Conservation (phyloP, 1,140 invertebrate species). For the Micrasema longulum region DNA sequence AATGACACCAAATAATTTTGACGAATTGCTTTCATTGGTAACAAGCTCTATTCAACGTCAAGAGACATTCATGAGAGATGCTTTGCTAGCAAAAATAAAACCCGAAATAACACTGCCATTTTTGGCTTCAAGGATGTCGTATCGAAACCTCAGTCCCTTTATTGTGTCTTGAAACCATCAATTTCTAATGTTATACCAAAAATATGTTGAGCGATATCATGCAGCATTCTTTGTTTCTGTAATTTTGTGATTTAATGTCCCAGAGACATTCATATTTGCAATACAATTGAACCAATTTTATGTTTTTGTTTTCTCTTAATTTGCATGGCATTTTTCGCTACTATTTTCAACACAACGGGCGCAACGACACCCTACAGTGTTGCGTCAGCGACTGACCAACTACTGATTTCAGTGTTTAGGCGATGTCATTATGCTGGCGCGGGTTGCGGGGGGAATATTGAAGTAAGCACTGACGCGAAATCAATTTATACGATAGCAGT, state of each 20-base stretch:
- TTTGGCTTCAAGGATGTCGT: background rate
- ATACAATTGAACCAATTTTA: too few species aligned
- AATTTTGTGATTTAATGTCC: background rate
- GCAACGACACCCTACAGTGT: background rate
- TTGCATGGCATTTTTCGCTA: background rate
- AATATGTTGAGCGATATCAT: background rate
- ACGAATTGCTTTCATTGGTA: too few species aligned
- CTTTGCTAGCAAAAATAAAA: background rate
- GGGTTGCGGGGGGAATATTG: too few species aligned
- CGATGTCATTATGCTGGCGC: too few species aligned
- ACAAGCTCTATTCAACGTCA: too few species aligned
- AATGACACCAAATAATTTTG: too few species aligned
- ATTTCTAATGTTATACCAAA: background rate
- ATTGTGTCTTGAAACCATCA: conserved; percentile 23
- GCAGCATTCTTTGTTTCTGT: background rate
- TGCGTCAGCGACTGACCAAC: too few species aligned
- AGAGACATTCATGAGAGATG: background rate
- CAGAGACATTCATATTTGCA: background rate
- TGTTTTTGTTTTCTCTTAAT: background rate
- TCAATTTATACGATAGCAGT: too few species aligned
- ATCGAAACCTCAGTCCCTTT: background rate
- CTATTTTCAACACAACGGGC: background rate
- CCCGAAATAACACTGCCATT: background rate
- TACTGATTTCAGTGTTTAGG: too few species aligned
- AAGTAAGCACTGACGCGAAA: too few species aligned